Conservation (phyloP, 2,113 vertebrate genomes). For the Albula glossodonta region DNA sequence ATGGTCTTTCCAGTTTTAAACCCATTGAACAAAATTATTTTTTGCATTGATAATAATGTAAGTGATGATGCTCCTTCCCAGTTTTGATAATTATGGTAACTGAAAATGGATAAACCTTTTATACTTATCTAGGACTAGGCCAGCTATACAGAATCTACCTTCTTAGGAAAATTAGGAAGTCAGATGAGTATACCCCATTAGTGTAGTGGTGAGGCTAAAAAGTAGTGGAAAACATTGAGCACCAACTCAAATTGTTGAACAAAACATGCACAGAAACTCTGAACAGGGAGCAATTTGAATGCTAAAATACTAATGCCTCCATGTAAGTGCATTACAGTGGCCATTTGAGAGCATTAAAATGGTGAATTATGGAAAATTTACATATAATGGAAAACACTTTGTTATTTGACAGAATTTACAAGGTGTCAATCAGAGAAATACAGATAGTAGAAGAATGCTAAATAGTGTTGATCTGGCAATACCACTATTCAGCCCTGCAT, state of each 20-base stretch:
- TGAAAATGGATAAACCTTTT: neutral
- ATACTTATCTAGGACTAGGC: neutral
- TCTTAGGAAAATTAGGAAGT: neutral
- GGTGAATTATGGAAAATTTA: neutral
- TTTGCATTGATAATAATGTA: neutral
- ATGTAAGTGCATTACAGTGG: neutral
- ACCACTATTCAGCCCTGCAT: neutral
- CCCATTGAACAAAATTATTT: neutral
- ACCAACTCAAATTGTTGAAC: slow-evolving; percentile 1
- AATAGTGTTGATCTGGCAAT: neutral
- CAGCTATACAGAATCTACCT: neutral
- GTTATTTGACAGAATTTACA: neutral
- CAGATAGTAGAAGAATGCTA: neutral
- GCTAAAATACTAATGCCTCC: slow-evolving; percentile 9
- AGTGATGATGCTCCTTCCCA: too few species aligned
- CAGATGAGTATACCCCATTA: neutral
- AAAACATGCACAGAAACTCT: neutral
- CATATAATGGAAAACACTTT: slow-evolving; percentile 1
- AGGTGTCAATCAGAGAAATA: neutral
- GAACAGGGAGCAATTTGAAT: neutral
- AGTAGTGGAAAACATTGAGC: neutral
- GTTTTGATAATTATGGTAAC: neutral
- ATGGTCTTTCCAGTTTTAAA: neutral
- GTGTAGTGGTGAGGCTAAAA: neutral
- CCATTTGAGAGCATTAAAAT: neutral